Conservation (phyloP, 2,113 vertebrate genomes). For the Actenoides hombroni region DNA sequence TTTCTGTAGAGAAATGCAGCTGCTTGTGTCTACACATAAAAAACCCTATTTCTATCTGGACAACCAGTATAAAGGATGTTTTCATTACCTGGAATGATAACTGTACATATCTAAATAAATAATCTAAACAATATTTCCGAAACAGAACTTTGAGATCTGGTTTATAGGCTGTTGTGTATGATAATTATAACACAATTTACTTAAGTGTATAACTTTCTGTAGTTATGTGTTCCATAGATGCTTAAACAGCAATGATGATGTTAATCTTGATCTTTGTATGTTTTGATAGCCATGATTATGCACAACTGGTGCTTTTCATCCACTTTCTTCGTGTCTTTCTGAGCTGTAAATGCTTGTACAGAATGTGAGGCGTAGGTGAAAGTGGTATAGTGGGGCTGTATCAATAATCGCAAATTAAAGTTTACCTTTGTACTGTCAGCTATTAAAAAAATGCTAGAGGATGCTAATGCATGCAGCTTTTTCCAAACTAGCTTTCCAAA, state of each 20-base stretch:
- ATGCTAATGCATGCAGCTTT: fast-evolving
- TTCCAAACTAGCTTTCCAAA: neutral
- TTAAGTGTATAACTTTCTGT: neutral
- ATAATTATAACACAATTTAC: neutral
- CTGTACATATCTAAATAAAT: neutral
- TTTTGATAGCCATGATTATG: neutral
- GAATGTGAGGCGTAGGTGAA: neutral
- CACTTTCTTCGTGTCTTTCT: neutral
- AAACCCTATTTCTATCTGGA: neutral
- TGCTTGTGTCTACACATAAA: neutral
- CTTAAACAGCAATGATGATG: neutral
- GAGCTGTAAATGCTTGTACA: neutral
- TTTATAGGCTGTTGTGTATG: neutral
- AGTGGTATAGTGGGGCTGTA: neutral
- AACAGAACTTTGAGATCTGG: neutral
- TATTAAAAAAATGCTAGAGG: neutral
- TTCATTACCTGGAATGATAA: neutral
- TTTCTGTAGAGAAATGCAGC: neutral
- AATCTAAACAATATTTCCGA: neutral
- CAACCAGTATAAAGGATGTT: neutral
- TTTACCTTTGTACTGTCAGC: neutral
- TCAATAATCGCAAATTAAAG: neutral
- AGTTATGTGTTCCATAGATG: neutral
- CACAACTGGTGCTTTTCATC: neutral
- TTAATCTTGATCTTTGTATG: neutral